A percentile compares a stretch with the other conserved stretches of the same genome.
phyloP scores from a whole-genome alignment of 2,888 invertebrate species.

The Chloroclysta siterata region DNA sequence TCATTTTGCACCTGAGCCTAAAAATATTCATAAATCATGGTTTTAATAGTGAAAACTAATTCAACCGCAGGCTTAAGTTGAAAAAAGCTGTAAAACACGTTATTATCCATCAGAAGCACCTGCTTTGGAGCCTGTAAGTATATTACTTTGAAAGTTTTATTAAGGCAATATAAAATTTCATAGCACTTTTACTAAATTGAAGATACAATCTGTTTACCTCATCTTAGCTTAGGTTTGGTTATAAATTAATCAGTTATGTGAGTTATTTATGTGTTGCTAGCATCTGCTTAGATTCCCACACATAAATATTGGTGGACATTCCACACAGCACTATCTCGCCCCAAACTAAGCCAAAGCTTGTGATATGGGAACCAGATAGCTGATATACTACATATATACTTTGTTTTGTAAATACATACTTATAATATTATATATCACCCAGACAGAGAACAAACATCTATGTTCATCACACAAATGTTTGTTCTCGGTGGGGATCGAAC shows the following conservation, averaged over 20 bases:
- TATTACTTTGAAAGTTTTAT: slow-evolving; percentile 18
- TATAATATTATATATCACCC: too few species aligned
- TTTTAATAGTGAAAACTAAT: slow-evolving; percentile 3
- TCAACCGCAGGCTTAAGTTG: neutral
- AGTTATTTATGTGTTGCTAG: neutral
- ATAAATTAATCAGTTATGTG: neutral
- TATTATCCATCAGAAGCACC: slow-evolving; percentile 26
- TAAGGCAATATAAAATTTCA: slow-evolving; percentile 25
- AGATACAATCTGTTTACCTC: slow-evolving; percentile 7
- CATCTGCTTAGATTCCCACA: too few species aligned
- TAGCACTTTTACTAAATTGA: slow-evolving; percentile 19
- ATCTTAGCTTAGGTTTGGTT: neutral
- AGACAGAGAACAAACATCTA: too few species aligned
- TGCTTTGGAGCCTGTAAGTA: slow-evolving; percentile 17
- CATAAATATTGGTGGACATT: too few species aligned
- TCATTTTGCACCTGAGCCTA: too few species aligned
- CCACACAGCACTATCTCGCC: too few species aligned
- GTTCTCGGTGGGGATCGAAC: too few species aligned
- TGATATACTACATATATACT: too few species aligned
- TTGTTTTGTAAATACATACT: too few species aligned
- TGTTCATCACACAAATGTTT: too few species aligned
- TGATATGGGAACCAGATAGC: too few species aligned
- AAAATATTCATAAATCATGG: neutral
- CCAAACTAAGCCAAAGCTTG: too few species aligned
- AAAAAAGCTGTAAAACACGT: slow-evolving; percentile 22